Evolutionary conservation across 2,888 invertebrate genomes (phyloP).

Genomic region (Macrophya annulata): DNA sequence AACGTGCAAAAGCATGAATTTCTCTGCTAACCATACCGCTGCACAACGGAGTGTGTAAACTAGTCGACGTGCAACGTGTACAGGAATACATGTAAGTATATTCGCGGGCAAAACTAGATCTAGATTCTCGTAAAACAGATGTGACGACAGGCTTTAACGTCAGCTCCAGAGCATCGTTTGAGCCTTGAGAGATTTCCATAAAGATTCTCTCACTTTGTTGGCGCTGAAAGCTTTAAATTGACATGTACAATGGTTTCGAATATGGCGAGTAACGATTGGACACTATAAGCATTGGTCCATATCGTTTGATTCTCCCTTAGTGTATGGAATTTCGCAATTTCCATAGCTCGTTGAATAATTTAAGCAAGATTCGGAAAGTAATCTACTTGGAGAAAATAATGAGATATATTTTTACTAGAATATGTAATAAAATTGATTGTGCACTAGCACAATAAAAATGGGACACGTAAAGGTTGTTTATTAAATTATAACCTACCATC

Average conservation of each 20-base stretch:
- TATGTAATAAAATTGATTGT: too few relatives aligned
- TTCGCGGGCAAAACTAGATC: background rate
- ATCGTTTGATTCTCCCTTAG: background rate
- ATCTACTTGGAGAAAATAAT: background rate
- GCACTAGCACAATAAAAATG: too few relatives aligned
- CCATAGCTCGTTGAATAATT: background rate
- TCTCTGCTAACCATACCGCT: background rate
- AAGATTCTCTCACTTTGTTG: conserved; percentile 11
- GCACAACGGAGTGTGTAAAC: background rate
- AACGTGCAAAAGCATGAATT: background rate
- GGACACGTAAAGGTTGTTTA: too few relatives aligned
- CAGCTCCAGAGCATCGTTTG: background rate
- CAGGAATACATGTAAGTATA: background rate
- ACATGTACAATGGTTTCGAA: background rate
- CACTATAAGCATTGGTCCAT: background rate
- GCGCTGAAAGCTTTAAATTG: background rate
- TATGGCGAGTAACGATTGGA: background rate
- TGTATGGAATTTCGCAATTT: too few relatives aligned
- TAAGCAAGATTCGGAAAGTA: background rate
- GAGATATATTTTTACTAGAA: too few relatives aligned
- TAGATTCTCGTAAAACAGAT: background rate
- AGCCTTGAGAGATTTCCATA: background rate
- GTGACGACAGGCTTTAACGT: background rate
- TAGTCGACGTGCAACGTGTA: background rate
- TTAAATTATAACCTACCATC: too few relatives aligned